Conservation (phyloP, 2,113 vertebrate genomes). For the Vombatus ursinus region DNA sequence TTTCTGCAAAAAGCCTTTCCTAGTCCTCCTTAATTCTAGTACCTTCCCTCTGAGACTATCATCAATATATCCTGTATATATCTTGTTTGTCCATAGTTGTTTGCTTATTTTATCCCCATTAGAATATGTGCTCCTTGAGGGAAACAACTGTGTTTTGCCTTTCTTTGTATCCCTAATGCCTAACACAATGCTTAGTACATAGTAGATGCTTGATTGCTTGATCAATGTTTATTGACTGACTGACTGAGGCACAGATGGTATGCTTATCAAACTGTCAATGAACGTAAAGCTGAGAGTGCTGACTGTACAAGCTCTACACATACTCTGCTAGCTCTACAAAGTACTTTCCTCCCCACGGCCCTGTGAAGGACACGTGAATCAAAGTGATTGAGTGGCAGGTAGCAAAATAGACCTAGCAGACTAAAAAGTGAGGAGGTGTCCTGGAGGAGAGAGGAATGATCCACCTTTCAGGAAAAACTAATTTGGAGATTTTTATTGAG, state of each 20-base stretch:
- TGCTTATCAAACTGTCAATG: background rate
- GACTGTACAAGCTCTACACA: background rate
- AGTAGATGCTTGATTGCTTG: background rate
- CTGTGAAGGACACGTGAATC: background rate
- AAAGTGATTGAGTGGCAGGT: background rate
- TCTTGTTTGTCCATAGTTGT: background rate
- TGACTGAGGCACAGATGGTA: background rate
- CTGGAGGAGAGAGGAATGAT: background rate
- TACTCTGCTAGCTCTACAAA: background rate
- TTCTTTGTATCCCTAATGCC: background rate
- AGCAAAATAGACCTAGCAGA: background rate
- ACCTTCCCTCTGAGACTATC: background rate
- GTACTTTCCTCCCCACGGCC: background rate
- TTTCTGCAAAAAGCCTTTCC: background rate
- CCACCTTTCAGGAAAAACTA: background rate
- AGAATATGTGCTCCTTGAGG: background rate
- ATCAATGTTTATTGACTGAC: background rate
- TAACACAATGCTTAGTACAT: background rate
- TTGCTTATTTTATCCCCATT: background rate
- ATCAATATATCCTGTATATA: background rate
- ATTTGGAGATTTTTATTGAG: background rate
- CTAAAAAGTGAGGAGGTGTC: background rate
- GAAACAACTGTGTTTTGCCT: background rate
- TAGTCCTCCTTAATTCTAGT: background rate
- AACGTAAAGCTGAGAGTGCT: background rate